A percentile compares a stretch with the other conserved stretches of the same genome.
Conservation (phyloP, 2,113 vertebrate genomes). For the Stegostoma tigrinum region DNA sequence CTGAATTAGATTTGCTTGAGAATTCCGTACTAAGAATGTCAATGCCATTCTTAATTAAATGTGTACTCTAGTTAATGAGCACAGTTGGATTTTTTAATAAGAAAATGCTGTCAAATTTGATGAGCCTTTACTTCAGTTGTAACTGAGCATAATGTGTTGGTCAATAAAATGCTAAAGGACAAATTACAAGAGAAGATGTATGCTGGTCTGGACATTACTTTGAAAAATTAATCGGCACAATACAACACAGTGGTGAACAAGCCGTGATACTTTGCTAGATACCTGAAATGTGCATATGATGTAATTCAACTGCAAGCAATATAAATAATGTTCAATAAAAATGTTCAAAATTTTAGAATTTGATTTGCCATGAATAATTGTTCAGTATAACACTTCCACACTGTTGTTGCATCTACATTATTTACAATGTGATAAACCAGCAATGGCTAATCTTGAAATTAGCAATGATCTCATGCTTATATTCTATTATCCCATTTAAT, state of each 20-base stretch:
- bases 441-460: not conserved
- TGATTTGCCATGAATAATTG: not conserved
- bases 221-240: not conserved
- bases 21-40: not conserved
- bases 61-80: not conserved
- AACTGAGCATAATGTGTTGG: not conserved
- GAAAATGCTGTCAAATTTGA: constrained; percentile 20
- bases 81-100: not conserved
- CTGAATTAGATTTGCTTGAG: constrained; percentile 9
- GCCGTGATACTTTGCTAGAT: not conserved
- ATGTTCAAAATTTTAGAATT: not conserved
- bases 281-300: not conserved
- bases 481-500: not conserved
- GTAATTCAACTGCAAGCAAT: not conserved
- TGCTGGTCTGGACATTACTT: not conserved
- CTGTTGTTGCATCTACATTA: not conserved
- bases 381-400: not conserved
- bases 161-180: not conserved
- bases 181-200: not conserved
- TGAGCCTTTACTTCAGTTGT: not conserved
- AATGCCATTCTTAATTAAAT: constrained; percentile 15
- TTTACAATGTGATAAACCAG: not conserved
- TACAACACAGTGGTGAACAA: not conserved
- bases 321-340: not conserved
- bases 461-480: not conserved